phyloP scores from a whole-genome alignment of 2,797 vertebrate genomes.

The Leucoraja ocellata region DNA sequence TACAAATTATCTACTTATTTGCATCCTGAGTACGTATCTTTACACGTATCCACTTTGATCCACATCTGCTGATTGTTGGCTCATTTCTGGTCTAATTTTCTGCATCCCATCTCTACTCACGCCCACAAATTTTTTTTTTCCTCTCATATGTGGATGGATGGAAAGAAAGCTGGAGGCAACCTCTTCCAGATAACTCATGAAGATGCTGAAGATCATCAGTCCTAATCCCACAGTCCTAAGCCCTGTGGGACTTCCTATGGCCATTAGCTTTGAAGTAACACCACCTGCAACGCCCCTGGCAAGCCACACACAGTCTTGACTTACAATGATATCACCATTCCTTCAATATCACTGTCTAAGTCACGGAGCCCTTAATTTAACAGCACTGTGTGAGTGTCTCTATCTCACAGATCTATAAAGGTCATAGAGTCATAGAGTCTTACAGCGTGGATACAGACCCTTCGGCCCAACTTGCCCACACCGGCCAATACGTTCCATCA shows the following conservation, averaged over 20 bases:
- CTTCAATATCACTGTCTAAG: neutral
- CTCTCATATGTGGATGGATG: neutral
- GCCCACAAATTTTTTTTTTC: neutral
- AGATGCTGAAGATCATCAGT: neutral
- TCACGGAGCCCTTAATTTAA: neutral
- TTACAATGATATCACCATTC: too few species aligned
- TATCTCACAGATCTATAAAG: too few species aligned
- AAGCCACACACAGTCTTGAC: too few species aligned
- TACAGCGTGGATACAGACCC: too few species aligned
- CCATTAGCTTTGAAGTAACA: neutral
- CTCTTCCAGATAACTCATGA: neutral
- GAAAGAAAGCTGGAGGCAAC: neutral
- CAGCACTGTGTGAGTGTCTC: too few species aligned
- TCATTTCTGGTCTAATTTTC: neutral
- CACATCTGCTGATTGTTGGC: neutral
- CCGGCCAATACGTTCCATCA: too few species aligned
- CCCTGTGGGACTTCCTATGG: neutral
- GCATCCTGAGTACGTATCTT: neutral
- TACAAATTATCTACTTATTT: conserved; percentile 9
- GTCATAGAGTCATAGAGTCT: too few species aligned
- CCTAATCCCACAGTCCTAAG: neutral
- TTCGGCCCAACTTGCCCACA: too few species aligned
- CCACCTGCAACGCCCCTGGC: too few species aligned
- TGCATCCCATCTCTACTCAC: neutral
- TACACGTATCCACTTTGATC: neutral